Evolutionary conservation across 2,797 vertebrate genomes (phyloP).

Genomic region (Masticophis lateralis): DNA sequence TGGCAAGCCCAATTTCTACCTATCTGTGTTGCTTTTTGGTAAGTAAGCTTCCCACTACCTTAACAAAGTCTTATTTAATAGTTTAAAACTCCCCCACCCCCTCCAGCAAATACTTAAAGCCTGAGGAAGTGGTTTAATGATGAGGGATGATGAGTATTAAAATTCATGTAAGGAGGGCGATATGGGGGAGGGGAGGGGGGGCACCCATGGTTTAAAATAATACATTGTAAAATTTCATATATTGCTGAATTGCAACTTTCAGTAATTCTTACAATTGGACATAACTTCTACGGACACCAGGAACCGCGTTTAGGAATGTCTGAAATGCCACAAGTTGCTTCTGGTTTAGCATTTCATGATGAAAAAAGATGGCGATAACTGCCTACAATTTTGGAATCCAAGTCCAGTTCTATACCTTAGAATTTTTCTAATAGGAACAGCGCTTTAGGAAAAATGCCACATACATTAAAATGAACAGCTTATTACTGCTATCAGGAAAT

Average conservation of each 20-base stretch:
- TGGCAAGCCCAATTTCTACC: background rate
- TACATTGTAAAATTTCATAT: background rate
- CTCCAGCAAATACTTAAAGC: background rate
- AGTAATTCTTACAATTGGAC: background rate
- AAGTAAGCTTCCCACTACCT: background rate
- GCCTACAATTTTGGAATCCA: background rate
- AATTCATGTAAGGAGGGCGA: background rate
- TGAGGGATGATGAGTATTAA: background rate
- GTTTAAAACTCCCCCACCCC: background rate
- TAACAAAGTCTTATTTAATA: background rate
- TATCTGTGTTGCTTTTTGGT: background rate
- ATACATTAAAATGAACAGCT: background rate
- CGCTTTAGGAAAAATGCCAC: background rate
- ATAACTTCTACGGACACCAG: background rate
- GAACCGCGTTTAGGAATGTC: background rate
- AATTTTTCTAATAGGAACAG: background rate
- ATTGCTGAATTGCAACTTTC: background rate
- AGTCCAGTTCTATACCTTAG: background rate
- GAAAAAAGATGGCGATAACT: background rate
- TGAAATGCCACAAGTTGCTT: background rate
- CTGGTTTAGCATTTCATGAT: background rate
- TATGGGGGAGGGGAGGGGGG: accelerated
- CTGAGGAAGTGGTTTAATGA: background rate
- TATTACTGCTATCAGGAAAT: background rate
- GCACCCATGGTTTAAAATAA: background rate